Conservation (phyloP, 2,888 invertebrate species). For the Lathronympha strigana region DNA sequence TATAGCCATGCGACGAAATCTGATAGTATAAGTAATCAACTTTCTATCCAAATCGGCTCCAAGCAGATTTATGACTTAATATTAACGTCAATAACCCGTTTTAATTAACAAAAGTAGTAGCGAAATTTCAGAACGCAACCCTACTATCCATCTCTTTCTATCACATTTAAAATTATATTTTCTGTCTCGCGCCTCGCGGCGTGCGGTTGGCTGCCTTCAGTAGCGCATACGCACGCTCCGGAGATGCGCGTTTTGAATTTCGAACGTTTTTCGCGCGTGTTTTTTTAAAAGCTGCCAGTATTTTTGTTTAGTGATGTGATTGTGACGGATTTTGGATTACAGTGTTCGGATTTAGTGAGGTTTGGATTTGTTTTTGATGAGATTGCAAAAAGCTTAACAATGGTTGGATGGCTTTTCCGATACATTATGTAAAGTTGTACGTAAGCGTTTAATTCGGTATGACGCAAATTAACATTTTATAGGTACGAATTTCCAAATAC, state of each 20-base stretch:
- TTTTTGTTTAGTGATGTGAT: conserved; percentile 6
- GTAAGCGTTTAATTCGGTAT: no score
- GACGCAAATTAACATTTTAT: background rate
- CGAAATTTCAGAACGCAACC: conserved; percentile 59
- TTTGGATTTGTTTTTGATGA: conserved; percentile 22
- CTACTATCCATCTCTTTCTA: conserved; percentile 52
- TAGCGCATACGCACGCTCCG: conserved; percentile 73
- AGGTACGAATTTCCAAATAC: no score
- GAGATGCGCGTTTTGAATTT: conserved; percentile 65
- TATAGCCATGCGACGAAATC: conserved; percentile 7
- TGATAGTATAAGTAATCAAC: conserved; percentile 32
- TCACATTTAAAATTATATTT: conserved; percentile 46
- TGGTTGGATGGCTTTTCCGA: background rate
- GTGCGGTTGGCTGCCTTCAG: conserved; percentile 69
- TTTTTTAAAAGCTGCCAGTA: conserved; percentile 40
- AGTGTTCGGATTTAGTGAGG: conserved; percentile 35
- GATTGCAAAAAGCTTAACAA: conserved; percentile 20
- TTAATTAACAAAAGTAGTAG: conserved; percentile 57
- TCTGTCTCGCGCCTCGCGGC: conserved; percentile 56
- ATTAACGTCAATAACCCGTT: conserved; percentile 55
- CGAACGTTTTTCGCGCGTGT: conserved; percentile 64
- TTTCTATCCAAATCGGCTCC: conserved; percentile 35
- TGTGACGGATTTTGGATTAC: conserved; percentile 36
- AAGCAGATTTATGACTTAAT: conserved; percentile 44
- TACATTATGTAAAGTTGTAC: no score